phyloP scores from a whole-genome alignment of 2,888 invertebrate species.

The Silvanus unidentatus region DNA sequence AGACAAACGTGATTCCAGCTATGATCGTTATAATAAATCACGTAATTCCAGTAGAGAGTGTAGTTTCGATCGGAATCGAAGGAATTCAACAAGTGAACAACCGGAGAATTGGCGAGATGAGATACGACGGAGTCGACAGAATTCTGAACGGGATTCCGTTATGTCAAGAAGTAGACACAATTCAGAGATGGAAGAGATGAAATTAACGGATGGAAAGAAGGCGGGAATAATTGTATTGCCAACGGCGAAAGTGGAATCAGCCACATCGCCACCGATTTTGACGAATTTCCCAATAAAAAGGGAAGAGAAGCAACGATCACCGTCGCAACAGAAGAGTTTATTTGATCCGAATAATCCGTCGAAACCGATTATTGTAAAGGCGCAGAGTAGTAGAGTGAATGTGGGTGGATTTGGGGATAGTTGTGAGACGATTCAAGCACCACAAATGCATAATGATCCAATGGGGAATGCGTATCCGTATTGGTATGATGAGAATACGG shows the following conservation, averaged over 20 bases:
- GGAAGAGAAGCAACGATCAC: constrained; percentile 13
- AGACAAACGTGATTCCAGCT: constrained; percentile 37
- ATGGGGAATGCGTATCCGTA: constrained; percentile 43
- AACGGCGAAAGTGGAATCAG: constrained; percentile 21
- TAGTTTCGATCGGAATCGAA: constrained; percentile 45
- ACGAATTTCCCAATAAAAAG: not conserved
- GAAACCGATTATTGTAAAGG: constrained; percentile 66
- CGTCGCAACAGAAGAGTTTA: constrained; percentile 47
- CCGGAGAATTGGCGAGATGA: constrained; percentile 44
- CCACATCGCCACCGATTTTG: not conserved
- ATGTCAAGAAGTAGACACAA: constrained; percentile 22
- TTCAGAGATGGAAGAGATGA: constrained; percentile 28
- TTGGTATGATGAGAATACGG: constrained; percentile 56
- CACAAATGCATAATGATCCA: constrained; percentile 32
- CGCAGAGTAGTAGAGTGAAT: constrained; percentile 44
- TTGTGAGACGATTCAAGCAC: constrained; percentile 21
- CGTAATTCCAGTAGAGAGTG: constrained; percentile 43
- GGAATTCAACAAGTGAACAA: constrained; percentile 35
- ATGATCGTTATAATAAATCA: constrained; percentile 33
- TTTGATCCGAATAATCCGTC: constrained; percentile 62
- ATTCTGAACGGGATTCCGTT: constrained; percentile 31
- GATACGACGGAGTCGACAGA: constrained; percentile 34
- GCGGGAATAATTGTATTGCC: constrained; percentile 41
- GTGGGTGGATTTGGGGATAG: constrained; percentile 40
- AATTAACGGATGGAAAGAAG: constrained; percentile 28